Conservation (phyloP, 2,797 vertebrate genomes). For the Phoeniculus purpureus region DNA sequence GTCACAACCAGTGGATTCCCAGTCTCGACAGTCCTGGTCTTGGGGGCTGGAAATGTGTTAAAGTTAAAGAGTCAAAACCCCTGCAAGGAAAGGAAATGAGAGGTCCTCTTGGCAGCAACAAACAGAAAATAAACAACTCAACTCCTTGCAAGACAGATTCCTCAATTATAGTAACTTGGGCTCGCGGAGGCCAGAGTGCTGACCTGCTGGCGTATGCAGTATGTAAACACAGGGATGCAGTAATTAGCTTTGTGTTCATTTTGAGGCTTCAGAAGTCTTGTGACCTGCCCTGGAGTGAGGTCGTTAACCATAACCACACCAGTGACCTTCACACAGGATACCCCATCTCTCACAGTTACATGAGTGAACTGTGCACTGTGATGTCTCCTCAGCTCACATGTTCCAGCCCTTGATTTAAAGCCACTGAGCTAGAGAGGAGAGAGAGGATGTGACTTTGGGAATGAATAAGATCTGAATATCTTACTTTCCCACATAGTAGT, state of each 20-base stretch:
- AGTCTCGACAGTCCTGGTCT: not conserved
- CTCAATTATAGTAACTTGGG: conserved; percentile 71
- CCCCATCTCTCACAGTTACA: conserved; percentile 45
- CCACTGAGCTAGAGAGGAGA: not conserved
- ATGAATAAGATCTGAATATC: not conserved
- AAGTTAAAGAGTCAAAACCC: conserved; percentile 69
- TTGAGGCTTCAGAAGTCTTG: conserved; percentile 81
- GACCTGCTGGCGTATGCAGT: conserved; percentile 87
- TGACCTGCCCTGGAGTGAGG: conserved; percentile 83
- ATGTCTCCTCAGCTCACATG: conserved; percentile 55
- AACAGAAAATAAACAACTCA: conserved; percentile 79
- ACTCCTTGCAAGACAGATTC: conserved; percentile 69
- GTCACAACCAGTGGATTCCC: not conserved
- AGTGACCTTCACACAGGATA: conserved; percentile 76
- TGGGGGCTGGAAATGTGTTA: conserved; percentile 59
- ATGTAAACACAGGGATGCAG: conserved; percentile 89
- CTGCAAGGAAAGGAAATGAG: conserved; percentile 68
- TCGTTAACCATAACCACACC: conserved; percentile 84
- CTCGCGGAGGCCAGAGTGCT: conserved; percentile 81
- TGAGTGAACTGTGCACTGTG: conserved; percentile 55
- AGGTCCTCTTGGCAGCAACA: conserved; percentile 68
- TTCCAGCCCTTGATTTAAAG: conserved; percentile 45
- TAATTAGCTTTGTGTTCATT: conserved; percentile 90
- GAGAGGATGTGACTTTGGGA: not conserved
- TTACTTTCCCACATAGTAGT: not conserved